These are phyloP conservation scores for Argyra leucocephala DNA, from an alignment of 2,888 invertebrate genomes.

Conservation along the genomic window DNA sequence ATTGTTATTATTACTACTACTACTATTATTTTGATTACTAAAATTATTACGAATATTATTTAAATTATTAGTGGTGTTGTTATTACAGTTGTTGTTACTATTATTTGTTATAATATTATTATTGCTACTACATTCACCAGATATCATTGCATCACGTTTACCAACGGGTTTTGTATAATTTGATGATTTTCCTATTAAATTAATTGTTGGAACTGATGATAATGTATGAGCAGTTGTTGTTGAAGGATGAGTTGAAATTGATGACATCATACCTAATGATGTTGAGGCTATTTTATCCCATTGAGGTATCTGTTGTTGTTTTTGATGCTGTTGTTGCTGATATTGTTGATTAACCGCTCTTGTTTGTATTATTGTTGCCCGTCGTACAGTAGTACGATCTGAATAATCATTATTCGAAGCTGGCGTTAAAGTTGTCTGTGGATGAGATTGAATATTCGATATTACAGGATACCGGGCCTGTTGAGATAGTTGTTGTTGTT, in stretches of 20 bases:
- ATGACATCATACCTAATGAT: constrained; percentile 28
- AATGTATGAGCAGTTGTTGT: constrained; percentile 29
- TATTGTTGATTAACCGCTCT: constrained; percentile 14
- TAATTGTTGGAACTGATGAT: constrained; percentile 22
- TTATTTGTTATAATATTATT: constrained; percentile 32
- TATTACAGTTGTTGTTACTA: constrained; percentile 34
- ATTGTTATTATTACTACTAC: constrained; percentile 15
- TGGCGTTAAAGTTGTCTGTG: constrained; percentile 30
- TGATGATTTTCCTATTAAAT: constrained; percentile 13
- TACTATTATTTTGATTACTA: constrained; percentile 12
- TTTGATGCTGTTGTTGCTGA: constrained; percentile 31
- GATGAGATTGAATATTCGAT: constrained; percentile 28
- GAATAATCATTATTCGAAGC: constrained; percentile 16
- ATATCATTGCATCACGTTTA: constrained; percentile 44
- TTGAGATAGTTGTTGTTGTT: constrained; percentile 40
- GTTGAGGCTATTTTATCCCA: constrained; percentile 33
- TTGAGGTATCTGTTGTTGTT: constrained; percentile 23
- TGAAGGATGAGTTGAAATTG: constrained; percentile 32
- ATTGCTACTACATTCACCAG: constrained; percentile 41
- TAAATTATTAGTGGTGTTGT: constrained; percentile 25
- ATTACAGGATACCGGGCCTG: constrained; percentile 37
- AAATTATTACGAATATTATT: constrained; percentile 12
- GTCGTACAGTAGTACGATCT: neutral
- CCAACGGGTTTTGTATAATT: constrained; percentile 26
- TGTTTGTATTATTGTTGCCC: constrained; percentile 17